These are phyloP conservation scores for Pyrochroa serraticornis DNA, from an alignment of 2,888 invertebrate genomes.

Conservation along the genomic window DNA sequence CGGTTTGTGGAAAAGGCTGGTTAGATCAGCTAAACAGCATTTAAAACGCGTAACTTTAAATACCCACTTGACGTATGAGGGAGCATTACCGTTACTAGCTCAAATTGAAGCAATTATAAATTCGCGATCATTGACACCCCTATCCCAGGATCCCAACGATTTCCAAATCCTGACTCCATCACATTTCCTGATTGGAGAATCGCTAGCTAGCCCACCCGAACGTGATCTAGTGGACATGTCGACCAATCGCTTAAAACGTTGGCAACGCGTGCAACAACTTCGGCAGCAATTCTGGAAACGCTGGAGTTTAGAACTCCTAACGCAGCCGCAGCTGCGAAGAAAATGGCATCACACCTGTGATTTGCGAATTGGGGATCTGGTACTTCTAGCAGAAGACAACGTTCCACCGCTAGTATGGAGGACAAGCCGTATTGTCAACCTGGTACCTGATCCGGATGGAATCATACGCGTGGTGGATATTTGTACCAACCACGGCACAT, in stretches of 20 bases:
- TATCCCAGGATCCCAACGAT: slow-evolving; percentile 6
- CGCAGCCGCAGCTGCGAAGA: background rate
- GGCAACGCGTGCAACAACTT: background rate
- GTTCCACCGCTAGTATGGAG: slow-evolving; percentile 32
- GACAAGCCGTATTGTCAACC: slow-evolving; percentile 29
- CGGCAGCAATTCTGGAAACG: slow-evolving; percentile 1
- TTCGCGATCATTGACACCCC: background rate
- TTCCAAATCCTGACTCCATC: background rate
- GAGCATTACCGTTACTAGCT: background rate
- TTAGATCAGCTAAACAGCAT: background rate
- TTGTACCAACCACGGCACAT: no score
- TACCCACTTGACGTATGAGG: background rate
- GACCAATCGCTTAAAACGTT: no score
- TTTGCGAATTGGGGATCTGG: slow-evolving; percentile 26
- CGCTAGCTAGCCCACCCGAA: no score
- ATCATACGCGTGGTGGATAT: slow-evolving; percentile 32
- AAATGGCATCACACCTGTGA: background rate
- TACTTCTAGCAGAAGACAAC: slow-evolving; percentile 37
- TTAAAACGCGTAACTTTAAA: no score
- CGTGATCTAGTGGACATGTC: no score
- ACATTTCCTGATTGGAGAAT: background rate
- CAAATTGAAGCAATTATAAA: background rate
- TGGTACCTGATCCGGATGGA: slow-evolving; percentile 37
- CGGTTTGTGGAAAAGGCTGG: background rate
- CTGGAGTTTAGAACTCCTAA: no score